Evolutionary conservation across 2,888 invertebrate species (phyloP), one percentile per base, ranked within the genome.

Genomic region (Erebia epiphron): DNA sequence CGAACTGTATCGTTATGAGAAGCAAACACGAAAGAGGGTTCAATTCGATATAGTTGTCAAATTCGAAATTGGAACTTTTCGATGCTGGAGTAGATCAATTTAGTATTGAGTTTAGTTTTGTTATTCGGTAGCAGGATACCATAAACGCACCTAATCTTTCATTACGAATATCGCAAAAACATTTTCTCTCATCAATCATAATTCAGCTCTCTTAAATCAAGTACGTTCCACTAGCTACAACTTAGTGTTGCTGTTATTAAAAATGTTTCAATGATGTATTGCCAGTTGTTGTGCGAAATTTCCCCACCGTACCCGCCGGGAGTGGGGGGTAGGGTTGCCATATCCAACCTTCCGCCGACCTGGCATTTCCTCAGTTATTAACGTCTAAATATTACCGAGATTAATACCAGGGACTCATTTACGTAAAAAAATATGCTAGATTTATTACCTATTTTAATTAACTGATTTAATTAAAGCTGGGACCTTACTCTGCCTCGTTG

Each of bases 261-360:
- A 90, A 90, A 88, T 86, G 87, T 87, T 88, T 83, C 86, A 86
- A 87, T 90, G 90, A 90, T 90, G 89, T 88, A 90, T 90, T 86
- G 86, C 86, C 77, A 82, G 87, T 87, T 89, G 88, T 89, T 87
- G 86, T 83, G 83, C 80, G 83, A 80, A 85, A 84, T 82, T 80
- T 77, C 82, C 80, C 72, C 70, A 77, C 35, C 35, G 35, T 35
- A 35, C 82, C 80, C 73, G 64, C 62, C 21, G 70, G 75, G 73
- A 79, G 71, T 79, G 73, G 74, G 74, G 76, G 67, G 73, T 73
- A 58, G 67, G 50, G 26, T 67, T 57, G 60, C 11, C 3, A 46
- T 16, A 26, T 14, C n/a, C n/a, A 4, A 11, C 1, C 1, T 41
- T 54, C 35, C 52, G 21, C n/a, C 8, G 7, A 1, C 16, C 8